phyloP scores from a whole-genome alignment of 2,113 vertebrate genomes.

The Capra hircus region DNA sequence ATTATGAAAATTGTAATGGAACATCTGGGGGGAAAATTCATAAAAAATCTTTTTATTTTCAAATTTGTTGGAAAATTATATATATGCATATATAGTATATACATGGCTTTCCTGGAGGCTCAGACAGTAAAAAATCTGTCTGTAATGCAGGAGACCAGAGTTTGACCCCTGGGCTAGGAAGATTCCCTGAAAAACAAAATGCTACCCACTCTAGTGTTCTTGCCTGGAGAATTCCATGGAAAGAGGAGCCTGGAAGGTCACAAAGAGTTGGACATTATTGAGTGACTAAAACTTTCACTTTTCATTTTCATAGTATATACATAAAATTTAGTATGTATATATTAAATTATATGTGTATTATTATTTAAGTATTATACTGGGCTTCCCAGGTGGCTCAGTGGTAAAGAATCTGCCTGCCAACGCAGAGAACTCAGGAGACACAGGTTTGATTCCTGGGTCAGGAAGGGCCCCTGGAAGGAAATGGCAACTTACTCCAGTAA shows the following conservation, averaged over 20 bases:
- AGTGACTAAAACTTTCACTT: neutral
- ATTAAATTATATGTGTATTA: neutral
- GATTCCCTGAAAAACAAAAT: neutral
- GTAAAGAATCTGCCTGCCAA: neutral
- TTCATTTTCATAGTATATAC: neutral
- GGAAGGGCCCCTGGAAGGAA: neutral
- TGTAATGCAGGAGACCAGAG: neutral
- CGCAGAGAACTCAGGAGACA: neutral
- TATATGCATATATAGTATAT: neutral
- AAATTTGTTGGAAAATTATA: neutral
- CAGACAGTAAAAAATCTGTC: neutral
- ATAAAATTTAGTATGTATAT: neutral
- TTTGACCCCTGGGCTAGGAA: neutral
- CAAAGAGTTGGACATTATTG: neutral
- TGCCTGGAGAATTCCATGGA: neutral
- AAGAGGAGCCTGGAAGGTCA: neutral
- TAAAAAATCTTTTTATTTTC: neutral
- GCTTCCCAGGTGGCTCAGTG: neutral
- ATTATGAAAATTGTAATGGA: neutral
- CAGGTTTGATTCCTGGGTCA: fast-evolving
- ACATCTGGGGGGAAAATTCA: neutral
- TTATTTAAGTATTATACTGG: neutral
- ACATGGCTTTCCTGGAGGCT: neutral
- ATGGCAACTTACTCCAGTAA: neutral
- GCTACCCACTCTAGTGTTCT: neutral